Base-by-base conservation (phyloP, 2,797 vertebrate species). In the Xenops minutus region DNA sequence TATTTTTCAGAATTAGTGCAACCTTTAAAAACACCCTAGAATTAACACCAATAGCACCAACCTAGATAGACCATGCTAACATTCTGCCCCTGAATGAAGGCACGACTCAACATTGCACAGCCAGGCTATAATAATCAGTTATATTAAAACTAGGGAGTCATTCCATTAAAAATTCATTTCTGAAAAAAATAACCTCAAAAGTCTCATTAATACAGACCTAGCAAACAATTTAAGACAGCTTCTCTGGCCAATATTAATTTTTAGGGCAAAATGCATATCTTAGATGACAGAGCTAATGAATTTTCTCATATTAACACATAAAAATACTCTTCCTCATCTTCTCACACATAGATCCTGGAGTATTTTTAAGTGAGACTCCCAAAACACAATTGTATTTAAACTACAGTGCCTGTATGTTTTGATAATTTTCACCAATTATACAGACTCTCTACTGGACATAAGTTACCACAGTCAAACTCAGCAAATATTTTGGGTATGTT, bases 91-190 rank as follows among this genome's bases (percentile, higher is more conserved):
- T 46, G 58, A 92, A 72, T 13, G 4, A 75, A 83, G n/a, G 32
- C 11, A 56, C 66, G 63, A 74, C 30, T 86, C 41, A 83, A 41
- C 9, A 17, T 20, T 44, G 52, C 27, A 77, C 41, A 93, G 34
- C 2, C 69, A 68, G 39, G 43, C 23, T 86, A 10, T 26, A 82
- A 71, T 27, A 59, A 88, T 1, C 0, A 0, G 17, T 48, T 48
- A 39, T 18, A 85, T 13, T 69, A 69, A 66, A 78, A 68, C 27
- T 72, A 76, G 41, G 41, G 18, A 85, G n/a, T 37, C 39, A 26
- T 43, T 58, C 13, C 24, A 89, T 48, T 55, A 79, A 79, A 62
- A 82, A 69, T 14, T 62, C 8, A 30, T 48, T 62, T 82, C 22
- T 73, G 30, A 66, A 85, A 83, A 83, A 88, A 91, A 82, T 7